Conservation (phyloP, 2,797 vertebrate genomes). For the Oryzias dopingdopingensis region DNA sequence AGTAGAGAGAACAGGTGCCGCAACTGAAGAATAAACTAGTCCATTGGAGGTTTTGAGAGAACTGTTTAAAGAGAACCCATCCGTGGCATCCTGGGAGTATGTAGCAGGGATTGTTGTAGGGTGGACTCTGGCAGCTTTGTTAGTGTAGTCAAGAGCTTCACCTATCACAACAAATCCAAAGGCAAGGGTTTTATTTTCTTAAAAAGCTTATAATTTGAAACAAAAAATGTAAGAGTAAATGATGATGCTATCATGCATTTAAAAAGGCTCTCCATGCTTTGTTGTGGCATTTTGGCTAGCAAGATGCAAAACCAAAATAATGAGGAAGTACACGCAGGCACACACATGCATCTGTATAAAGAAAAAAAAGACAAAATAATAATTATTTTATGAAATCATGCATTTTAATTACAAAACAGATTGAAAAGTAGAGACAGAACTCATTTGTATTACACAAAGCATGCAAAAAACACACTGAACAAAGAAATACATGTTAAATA, state of each 20-base stretch:
- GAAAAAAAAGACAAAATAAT: slow-evolving; percentile 69
- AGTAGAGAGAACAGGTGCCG: slow-evolving; percentile 88
- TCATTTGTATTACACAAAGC: not conserved
- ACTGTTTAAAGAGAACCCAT: slow-evolving; percentile 84
- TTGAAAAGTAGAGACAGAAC: not conserved
- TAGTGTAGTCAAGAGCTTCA: slow-evolving; percentile 96
- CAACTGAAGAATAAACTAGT: slow-evolving; percentile 93
- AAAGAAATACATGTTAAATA: not conserved
- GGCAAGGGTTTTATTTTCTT: slow-evolving; percentile 58
- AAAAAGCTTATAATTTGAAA: slow-evolving; percentile 44
- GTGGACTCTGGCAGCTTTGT: slow-evolving; percentile 87
- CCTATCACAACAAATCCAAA: slow-evolving; percentile 88
- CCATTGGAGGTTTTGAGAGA: slow-evolving; percentile 90
- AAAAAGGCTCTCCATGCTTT: slow-evolving; percentile 84
- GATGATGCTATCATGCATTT: slow-evolving; percentile 72
- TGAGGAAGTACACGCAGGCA: slow-evolving; percentile 92
- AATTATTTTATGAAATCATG: slow-evolving; percentile 65
- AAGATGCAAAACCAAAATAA: slow-evolving; percentile 87
- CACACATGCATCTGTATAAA: slow-evolving; percentile 91
- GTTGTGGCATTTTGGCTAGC: slow-evolving; percentile 83
- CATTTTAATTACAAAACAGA: slow-evolving; percentile 62
- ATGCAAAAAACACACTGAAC: not conserved
- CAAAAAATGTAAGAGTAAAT: slow-evolving; percentile 13
- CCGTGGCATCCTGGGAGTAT: slow-evolving; percentile 85
- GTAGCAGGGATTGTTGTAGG: slow-evolving; percentile 82